Base-by-base conservation (phyloP, 2,888 invertebrate species). In the Aelia acuminata region DNA sequence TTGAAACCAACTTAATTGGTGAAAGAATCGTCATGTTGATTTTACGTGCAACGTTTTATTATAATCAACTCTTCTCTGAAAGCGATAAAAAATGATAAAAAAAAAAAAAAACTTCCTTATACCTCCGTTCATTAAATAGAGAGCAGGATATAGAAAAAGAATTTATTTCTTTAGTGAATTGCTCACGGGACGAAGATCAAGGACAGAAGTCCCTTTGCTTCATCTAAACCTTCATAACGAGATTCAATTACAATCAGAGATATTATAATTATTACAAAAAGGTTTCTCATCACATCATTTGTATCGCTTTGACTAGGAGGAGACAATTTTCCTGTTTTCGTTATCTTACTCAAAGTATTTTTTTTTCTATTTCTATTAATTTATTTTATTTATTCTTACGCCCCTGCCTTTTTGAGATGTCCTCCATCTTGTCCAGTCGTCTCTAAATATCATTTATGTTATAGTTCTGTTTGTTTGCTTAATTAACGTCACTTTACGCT, bases 171-270 rank as follows among this genome's bases (percentile, higher is more conserved):
- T 75, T 75, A 39, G 80, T 39, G n/a, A 80, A 39, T 80, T 43
- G 39, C n/a, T 80, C 43, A 80, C 80, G 80, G 80, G 80, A 39
- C 80, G 39, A 22, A 80, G 80, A 80, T 80, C 80, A 80, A 80
- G 75, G 13, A 11, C 22, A 4, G n/a, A 22, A 80, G n/a, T 22
- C 18, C 11, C 80, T 80, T 80, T 43, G 43, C 39, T 80, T 80
- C 39, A 43, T 8, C 39, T 80, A n/a, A 80, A 80, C 43, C 10
- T 80, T 80, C 35, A 75, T 75, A 75, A 75, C 31, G 75, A 75
- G 75, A 43, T n/a, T 80, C 43, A 80, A 80, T 80, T 43, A 43
- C 43, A 80, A 80, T 43, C 11, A 80, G 11, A 22, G 80, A 80
- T 80, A 22, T 80, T 80, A n/a, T 43, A 80, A 80, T 80, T 43